Conservation (phyloP, 2,888 invertebrate species). For the Smittia sp. region DNA sequence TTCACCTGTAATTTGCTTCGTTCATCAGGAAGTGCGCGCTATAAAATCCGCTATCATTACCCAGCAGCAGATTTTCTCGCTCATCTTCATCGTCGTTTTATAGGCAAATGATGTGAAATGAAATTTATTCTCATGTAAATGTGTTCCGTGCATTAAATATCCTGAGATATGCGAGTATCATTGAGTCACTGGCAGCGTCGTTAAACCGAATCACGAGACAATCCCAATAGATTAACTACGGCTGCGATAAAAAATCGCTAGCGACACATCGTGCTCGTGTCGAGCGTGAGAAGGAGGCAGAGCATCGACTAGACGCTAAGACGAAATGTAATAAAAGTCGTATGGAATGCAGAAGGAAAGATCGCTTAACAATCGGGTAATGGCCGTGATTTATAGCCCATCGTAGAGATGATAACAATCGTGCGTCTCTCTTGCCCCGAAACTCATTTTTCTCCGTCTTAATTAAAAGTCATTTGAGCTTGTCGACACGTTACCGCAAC, state of each 20-base stretch:
- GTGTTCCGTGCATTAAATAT: background rate
- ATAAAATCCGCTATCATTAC: slow-evolving; percentile 16
- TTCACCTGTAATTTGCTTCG: slow-evolving; percentile 40
- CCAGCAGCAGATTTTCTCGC: background rate
- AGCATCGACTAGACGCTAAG: too few species aligned
- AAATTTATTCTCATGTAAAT: slow-evolving; percentile 31
- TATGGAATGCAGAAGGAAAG: background rate
- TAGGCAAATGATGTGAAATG: slow-evolving; percentile 29
- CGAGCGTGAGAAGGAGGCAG: too few species aligned
- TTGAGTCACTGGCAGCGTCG: background rate
- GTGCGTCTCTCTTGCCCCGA: background rate
- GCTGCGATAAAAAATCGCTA: background rate
- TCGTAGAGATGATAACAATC: slow-evolving; percentile 10
- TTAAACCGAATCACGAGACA: background rate
- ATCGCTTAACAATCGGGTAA: slow-evolving; percentile 15
- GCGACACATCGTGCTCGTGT: background rate
- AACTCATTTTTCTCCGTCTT: slow-evolving; percentile 14
- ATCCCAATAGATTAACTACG: background rate
- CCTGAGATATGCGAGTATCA: background rate
- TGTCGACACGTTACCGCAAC: background rate
- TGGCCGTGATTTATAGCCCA: slow-evolving; percentile 8
- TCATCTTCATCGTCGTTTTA: background rate
- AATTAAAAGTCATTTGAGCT: background rate
- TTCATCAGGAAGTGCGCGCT: slow-evolving; percentile 23
- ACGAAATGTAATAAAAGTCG: background rate